Conservation (phyloP, 2,888 invertebrate genomes). For the Dermolepida albohirtum region DNA sequence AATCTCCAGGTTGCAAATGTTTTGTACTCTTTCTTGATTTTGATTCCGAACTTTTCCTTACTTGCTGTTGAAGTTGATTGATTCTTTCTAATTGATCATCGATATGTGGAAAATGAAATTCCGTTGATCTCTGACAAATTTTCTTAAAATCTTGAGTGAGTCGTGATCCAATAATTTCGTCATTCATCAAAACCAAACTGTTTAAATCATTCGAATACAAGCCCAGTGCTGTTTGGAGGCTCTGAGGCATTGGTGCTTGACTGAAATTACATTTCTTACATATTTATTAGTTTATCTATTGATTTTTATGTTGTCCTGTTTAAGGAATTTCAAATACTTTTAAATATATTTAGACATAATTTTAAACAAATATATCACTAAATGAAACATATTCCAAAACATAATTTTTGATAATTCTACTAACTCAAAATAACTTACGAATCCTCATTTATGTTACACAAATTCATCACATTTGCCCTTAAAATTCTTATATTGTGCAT, state of each 20-base stretch:
- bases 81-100: constrained; percentile 87
- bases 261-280: constrained; percentile 54
- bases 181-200: constrained; percentile 87
- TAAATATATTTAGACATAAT: no score
- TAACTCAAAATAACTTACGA: constrained; percentile 50
- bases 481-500: constrained; percentile 97
- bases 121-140: constrained; percentile 84
- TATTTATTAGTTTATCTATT: not conserved
- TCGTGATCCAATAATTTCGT: constrained; percentile 65
- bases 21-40: constrained; percentile 63
- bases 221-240: constrained; percentile 92
- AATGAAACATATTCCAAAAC: no score
- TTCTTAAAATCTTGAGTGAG: constrained; percentile 71
- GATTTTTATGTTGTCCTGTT: no score
- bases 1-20: constrained; percentile 84
- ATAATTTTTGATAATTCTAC: not conserved
- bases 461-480: constrained; percentile 85
- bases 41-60: constrained; percentile 51
- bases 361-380: no score
- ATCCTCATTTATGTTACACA: constrained; percentile 71
- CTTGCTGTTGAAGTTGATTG: constrained; percentile 55
- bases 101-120: constrained; percentile 92
- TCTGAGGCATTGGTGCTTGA: constrained; percentile 77
- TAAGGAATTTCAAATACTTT: no score
- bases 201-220: constrained; percentile 93